Conservation (phyloP, 2,888 invertebrate genomes). For the Atethmia centrago region DNA sequence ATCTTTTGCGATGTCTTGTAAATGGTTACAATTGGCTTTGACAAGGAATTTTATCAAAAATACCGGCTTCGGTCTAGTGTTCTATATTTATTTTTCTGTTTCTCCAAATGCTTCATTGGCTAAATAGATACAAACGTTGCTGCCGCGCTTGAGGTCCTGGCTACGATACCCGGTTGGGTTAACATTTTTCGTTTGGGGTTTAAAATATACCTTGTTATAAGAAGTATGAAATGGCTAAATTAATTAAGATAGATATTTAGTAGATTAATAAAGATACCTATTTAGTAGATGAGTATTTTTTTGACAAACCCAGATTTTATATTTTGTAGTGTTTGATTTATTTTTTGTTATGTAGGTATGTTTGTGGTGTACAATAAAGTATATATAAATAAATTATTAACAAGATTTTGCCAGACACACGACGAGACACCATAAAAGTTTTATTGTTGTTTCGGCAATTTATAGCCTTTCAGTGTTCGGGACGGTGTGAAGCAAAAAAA, state of each 20-base stretch:
- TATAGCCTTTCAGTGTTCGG: neutral
- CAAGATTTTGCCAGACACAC: neutral
- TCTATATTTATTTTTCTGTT: slow-evolving; percentile 1
- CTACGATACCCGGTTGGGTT: neutral
- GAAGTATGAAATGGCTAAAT: neutral
- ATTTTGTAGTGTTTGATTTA: too few relatives aligned
- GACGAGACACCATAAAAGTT: neutral
- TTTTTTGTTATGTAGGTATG: too few relatives aligned
- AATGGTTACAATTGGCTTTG: neutral
- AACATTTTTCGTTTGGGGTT: neutral
- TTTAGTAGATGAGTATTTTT: neutral
- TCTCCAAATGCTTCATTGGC: neutral
- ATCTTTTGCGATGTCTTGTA: neutral
- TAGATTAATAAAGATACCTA: too few relatives aligned
- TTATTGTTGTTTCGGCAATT: neutral
- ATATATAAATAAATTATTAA: too few relatives aligned
- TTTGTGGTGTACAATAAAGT: too few relatives aligned
- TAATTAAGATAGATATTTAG: neutral
- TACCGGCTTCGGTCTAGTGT: neutral
- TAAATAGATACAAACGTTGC: neutral
- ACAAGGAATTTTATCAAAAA: neutral
- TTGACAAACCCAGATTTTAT: neutral
- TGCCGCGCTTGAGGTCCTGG: neutral
- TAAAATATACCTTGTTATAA: neutral
- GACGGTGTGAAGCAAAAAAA: neutral